A percentile compares a stretch with the other conserved stretches of the same genome.
Evolutionary conservation across 1,140 invertebrate species (phyloP).

Genomic region (Yoshiicerus persimilis): DNA sequence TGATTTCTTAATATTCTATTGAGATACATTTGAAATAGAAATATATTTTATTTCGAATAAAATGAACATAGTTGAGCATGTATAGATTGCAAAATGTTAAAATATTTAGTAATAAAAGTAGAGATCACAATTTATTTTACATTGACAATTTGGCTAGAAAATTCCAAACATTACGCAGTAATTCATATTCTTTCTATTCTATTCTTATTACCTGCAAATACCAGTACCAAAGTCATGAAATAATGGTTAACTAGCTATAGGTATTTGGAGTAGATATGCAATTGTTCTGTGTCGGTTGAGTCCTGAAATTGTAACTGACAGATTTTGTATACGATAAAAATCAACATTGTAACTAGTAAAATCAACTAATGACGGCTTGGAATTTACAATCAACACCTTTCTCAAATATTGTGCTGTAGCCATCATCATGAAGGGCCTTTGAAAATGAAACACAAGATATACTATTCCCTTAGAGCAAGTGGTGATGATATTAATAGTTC

Average conservation of each 20-base stretch:
- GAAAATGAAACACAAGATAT: neutral
- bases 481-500: neutral
- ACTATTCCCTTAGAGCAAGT: neutral
- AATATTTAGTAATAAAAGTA: no score
- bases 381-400: slow-evolving; percentile 37
- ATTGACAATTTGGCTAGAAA: no score
- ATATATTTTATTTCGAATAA: no score
- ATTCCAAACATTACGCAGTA: no score
- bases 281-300: neutral
- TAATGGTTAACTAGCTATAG: neutral
- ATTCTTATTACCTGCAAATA: no score
- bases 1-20: no score
- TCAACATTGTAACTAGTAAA: neutral
- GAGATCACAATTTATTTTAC: no score
- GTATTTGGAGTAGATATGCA: neutral
- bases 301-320: neutral
- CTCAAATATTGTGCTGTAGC: neutral
- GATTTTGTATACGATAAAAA: neutral
- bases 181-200: no score
- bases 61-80: no score
- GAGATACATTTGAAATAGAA: no score
- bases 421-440: neutral
- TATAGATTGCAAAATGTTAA: no score
- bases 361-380: slow-evolving; percentile 28
- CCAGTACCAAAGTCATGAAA: no score